Percentiles rank a stretch among this genome's conserved stretches.
phyloP scores from a whole-genome alignment of 2,113 vertebrate species.

The Peucedramus taeniatus region DNA sequence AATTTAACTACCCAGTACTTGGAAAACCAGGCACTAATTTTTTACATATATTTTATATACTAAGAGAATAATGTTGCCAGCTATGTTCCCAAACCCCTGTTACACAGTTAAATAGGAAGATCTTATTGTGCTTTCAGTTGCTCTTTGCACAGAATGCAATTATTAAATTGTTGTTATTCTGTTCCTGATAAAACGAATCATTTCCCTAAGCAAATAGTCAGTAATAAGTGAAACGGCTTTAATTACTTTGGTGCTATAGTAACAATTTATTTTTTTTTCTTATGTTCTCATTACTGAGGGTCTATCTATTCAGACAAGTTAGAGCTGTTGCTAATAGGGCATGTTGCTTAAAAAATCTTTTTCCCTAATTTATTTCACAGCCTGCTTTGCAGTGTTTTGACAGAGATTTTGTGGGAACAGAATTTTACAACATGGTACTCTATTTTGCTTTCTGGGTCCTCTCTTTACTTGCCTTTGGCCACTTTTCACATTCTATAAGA shows the following conservation, averaged over 20 bases:
- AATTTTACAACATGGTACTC: not conserved
- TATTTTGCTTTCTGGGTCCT: not conserved
- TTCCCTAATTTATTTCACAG: not conserved
- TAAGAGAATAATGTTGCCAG: not conserved
- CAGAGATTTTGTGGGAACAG: not conserved
- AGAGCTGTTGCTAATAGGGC: not conserved
- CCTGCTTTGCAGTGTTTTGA: not conserved
- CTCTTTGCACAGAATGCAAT: not conserved
- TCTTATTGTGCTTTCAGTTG: not conserved
- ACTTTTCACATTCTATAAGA: not conserved
- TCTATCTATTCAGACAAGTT: not conserved
- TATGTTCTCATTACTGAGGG: not conserved
- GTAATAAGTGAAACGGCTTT: not conserved
- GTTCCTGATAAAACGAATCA: not conserved
- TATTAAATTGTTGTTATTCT: constrained; percentile 10
- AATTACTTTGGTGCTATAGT: not conserved
- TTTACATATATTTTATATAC: not conserved
- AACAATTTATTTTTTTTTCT: not conserved
- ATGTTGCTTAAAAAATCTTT: not conserved
- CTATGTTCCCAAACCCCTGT: not conserved
- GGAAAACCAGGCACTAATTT: not conserved
- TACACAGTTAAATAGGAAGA: not conserved
- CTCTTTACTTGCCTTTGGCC: not conserved
- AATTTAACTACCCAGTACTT: not conserved
- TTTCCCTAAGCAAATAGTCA: not conserved